Base-by-base conservation (phyloP, 2,888 invertebrate genomes). In the Hemithea aestivaria region DNA sequence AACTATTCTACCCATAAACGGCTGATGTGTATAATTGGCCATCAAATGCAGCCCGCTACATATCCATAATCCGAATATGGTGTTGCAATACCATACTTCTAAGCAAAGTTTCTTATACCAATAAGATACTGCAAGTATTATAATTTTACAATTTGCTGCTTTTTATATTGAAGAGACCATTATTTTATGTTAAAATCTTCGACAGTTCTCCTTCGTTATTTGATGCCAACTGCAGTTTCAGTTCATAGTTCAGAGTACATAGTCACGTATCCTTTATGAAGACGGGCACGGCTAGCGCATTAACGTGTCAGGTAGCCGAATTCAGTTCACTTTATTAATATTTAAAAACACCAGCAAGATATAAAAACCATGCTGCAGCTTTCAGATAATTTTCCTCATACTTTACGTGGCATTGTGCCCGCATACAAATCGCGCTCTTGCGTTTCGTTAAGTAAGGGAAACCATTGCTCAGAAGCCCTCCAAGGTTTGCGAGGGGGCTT, bases 391-490 rank as follows among this genome's bases (percentile, higher is more conserved):
- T 22, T 22, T 22, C 11, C 11, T 32, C 34, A 38, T 11, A 22
- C 46, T 53, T 51, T 60, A 69, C 62, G 55, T 50, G 42, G 53
- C 56, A 55, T 62, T 61, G 62, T 64, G 59, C 58, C 45, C 49
- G 58, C 53, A 56, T 58, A 62, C 60, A 69, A 66, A 66, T 62
- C 55, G 49, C 43, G 40, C 48, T 51, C 56, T 58, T 58, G 66
- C 46, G 62, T 70, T 68, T 62, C 51, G 32, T 21, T 25, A 51
- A 61, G 51, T 51, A 27, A 44, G 55, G 51, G 54, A 56, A 61
- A 49, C 62, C 66, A 59, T 69, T 59, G 56, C 58, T 62, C 48
- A 51, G 75, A 77, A 77, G 59, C 73, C 79, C 62, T 54, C 62
- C 56, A 70, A 70, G 51, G 58, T 53, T 51, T 42, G 38, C 31